phyloP scores from a whole-genome alignment of 2,797 vertebrate genomes.

The Scleropages formosus region DNA sequence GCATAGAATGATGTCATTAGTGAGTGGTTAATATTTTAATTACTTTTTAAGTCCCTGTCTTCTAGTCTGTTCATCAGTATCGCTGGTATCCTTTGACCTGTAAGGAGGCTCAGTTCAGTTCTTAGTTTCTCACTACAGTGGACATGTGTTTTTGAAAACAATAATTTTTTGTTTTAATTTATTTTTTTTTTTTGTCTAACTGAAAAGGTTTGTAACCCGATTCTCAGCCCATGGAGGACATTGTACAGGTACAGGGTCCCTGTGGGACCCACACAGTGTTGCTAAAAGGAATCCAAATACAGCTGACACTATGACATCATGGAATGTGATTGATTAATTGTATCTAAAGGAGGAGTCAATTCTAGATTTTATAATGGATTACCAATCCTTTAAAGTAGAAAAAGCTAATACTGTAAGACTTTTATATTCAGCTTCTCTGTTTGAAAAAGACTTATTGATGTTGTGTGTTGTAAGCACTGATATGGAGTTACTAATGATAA shows the following conservation, averaged over 20 bases:
- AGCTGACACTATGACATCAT: conserved; percentile 27
- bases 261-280: conserved; percentile 19
- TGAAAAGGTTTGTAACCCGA: conserved; percentile 13
- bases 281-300: conserved; percentile 20
- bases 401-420: background rate
- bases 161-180: conserved; percentile 10
- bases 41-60: conserved; percentile 28
- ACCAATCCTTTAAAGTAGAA: background rate
- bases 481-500: background rate
- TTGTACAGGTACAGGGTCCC: conserved; percentile 17
- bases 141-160: background rate
- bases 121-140: conserved; percentile 8
- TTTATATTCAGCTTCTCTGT: background rate
- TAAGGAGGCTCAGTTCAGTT: conserved; percentile 12
- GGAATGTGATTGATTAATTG: conserved; percentile 28
- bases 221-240: conserved; percentile 1
- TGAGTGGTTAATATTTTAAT: conserved; percentile 26
- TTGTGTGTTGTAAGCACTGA: conserved; percentile 9
- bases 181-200: conserved; percentile 10
- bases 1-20: background rate
- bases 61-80: conserved; percentile 28
- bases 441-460: conserved; percentile 6
- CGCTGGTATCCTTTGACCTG: conserved; percentile 22
- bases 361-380: background rate
- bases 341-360: background rate